Evolutionary conservation across 2,797 vertebrate genomes (phyloP).

Genomic region (Dromococcyx pavoninus): DNA sequence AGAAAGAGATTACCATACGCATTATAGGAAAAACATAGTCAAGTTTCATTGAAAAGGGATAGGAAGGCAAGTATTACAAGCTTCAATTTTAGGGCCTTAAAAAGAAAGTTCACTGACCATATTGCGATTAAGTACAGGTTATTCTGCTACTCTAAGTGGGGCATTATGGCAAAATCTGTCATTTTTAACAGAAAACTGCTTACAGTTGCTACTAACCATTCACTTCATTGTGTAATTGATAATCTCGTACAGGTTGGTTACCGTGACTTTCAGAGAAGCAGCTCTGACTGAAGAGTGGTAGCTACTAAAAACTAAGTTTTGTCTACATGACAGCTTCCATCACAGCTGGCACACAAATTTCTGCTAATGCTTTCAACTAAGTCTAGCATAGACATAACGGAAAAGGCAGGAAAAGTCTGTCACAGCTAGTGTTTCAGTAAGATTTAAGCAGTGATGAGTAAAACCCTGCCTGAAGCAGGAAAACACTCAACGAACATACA

Average conservation of each 20-base stretch:
- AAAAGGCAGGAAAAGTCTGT: not conserved
- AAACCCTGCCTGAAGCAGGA: constrained; percentile 17
- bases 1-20: not conserved
- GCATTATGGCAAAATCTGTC: not conserved
- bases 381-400: not conserved
- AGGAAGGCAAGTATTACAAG: not conserved
- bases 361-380: not conserved
- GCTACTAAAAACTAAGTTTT: not conserved
- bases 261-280: not conserved
- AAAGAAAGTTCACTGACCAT: not conserved
- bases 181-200: not conserved
- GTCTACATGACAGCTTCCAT: not conserved
- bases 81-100: not conserved
- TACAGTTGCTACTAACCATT: not conserved
- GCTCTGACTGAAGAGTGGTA: not conserved
- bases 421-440: not conserved
- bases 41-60: not conserved
- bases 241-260: not conserved
- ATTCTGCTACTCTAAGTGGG: not conserved
- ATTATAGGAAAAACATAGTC: not conserved
- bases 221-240: not conserved
- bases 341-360: not conserved
- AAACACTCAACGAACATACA: not conserved
- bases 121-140: not conserved
- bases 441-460: not conserved